phyloP scores from a whole-genome alignment of 2,113 vertebrate genomes.

The Nibea coibor region DNA sequence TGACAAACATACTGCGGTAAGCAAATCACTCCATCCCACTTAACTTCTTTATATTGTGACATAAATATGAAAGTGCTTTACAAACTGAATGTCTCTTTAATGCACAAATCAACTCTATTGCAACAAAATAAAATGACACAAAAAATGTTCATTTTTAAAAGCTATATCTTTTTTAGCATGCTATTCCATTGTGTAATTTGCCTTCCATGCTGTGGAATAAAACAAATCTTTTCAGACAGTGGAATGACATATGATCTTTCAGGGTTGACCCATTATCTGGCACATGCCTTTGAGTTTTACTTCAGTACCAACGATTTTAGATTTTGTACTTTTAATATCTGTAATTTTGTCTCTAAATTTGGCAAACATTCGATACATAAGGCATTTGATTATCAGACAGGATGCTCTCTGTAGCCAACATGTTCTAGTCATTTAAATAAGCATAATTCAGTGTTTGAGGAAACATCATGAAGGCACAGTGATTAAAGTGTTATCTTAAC shows the following conservation, averaged over 20 bases:
- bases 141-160: constrained; percentile 89
- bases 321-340: constrained; percentile 65
- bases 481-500: constrained; percentile 91
- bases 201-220: constrained; percentile 92
- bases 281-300: constrained; percentile 87
- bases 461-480: constrained; percentile 95
- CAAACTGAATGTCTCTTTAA: constrained; percentile 89
- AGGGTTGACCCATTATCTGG: constrained; percentile 73
- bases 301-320: constrained; percentile 39
- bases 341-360: constrained; percentile 83
- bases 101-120: constrained; percentile 87
- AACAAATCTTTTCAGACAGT: constrained; percentile 75
- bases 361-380: constrained; percentile 91
- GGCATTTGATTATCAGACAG: constrained; percentile 89
- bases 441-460: constrained; percentile 86
- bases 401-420: constrained; percentile 80
- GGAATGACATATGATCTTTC: constrained; percentile 65
- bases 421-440: constrained; percentile 87
- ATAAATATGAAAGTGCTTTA: constrained; percentile 91
- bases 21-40: constrained; percentile 93
- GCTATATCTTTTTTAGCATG: constrained; percentile 89
- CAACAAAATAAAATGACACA: constrained; percentile 85
- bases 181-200: constrained; percentile 92
- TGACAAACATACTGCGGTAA: constrained; percentile 96
- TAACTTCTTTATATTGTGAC: constrained; percentile 88